Evolutionary conservation across 1,140 invertebrate genomes (phyloP).

Genomic region (Eupristina koningsbergeri): DNA sequence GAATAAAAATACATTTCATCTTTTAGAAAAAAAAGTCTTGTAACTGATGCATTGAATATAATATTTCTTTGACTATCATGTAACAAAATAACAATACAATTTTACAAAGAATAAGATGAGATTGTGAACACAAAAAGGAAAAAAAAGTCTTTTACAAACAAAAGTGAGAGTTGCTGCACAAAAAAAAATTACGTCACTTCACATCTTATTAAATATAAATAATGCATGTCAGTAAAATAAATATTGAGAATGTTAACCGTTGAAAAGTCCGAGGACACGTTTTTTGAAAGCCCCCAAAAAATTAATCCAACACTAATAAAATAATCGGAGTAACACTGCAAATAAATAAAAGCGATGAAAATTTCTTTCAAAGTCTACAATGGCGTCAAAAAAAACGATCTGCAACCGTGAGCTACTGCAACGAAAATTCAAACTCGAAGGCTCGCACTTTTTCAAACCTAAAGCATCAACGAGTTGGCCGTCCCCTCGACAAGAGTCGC

Average conservation of each 20-base stretch:
- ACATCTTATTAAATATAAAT: not conserved
- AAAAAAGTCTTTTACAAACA: not conserved
- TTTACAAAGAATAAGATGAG: not conserved
- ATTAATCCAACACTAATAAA: not conserved
- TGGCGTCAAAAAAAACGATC: constrained; percentile 24
- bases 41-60: not conserved
- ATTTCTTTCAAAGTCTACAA: not conserved
- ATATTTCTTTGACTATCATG: not conserved
- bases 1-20: too few species aligned
- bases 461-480: too few species aligned
- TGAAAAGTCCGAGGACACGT: not conserved
- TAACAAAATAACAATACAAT: not conserved
- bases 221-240: not conserved
- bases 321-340: not conserved
- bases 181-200: not conserved
- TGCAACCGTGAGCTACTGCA: not conserved
- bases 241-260: not conserved
- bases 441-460: not conserved
- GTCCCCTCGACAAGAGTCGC: too few species aligned
- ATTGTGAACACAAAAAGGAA: not conserved
- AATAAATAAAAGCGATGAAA: not conserved
- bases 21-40: too few species aligned
- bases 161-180: not conserved
- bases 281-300: not conserved
- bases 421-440: not conserved